phyloP scores from a whole-genome alignment of 2,888 invertebrate genomes.

The Agrilus mali region DNA sequence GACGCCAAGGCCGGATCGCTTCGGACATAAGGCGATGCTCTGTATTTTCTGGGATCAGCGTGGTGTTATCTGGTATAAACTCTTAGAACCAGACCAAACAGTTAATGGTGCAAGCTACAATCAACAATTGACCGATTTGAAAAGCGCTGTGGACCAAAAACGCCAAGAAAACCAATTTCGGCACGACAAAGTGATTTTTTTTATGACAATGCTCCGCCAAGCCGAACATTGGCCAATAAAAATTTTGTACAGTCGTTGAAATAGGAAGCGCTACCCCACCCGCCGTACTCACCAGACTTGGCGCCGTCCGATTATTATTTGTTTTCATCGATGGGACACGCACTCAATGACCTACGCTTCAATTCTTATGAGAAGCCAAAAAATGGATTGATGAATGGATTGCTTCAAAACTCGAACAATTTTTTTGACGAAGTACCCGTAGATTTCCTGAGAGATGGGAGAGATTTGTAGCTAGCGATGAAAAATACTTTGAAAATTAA shows the following conservation, averaged over 20 bases:
- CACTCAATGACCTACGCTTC: conserved; percentile 8
- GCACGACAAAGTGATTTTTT: not conserved
- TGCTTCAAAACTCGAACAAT: not conserved
- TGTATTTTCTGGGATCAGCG: conserved; percentile 14
- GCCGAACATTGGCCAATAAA: no score
- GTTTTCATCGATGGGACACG: conserved; percentile 8
- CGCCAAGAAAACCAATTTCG: no score
- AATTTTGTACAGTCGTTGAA: conserved; percentile 7
- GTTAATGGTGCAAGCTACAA: conserved; percentile 6
- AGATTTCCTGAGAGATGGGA: no score
- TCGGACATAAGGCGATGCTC: no score
- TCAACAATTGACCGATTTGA: conserved; percentile 10
- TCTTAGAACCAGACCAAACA: conserved; percentile 10
- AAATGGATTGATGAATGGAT: no score
- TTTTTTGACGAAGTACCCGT: not conserved
- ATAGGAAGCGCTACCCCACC: conserved; percentile 8
- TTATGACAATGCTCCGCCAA: not conserved
- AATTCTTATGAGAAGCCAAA: conserved; percentile 4
- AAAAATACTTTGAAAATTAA: no score
- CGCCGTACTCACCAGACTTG: conserved; percentile 11
- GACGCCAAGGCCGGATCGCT: conserved; percentile 1
- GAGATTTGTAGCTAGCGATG: no score
- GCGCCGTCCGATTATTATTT: conserved; percentile 11
- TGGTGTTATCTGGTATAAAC: conserved; percentile 12
- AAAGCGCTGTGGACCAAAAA: conserved; percentile 2